A percentile compares a stretch with the other conserved stretches of the same genome.
Conservation (phyloP, 92 coral and sea anemone genomes). For the Umimayanthus kanabou region DNA sequence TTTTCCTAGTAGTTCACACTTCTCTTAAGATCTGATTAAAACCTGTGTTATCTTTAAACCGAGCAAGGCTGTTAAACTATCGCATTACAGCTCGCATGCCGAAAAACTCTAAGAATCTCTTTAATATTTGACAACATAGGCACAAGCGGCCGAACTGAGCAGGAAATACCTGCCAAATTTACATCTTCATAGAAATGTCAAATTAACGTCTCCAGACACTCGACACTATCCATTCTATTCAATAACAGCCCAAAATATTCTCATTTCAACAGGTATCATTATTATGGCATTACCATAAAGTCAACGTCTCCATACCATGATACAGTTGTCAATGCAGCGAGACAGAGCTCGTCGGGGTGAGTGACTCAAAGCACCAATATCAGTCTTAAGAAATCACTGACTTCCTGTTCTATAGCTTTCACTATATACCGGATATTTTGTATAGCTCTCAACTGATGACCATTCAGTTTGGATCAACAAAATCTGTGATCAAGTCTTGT, state of each 20-base stretch:
- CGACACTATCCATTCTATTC: neutral
- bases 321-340: conserved; percentile 89
- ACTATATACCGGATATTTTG: neutral
- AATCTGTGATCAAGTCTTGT: neutral
- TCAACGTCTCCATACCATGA: conserved; percentile 95
- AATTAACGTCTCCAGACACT: neutral
- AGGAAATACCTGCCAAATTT: neutral
- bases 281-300: conserved; percentile 97
- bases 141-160: neutral
- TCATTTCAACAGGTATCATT: conserved; percentile 81
- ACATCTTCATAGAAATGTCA: neutral
- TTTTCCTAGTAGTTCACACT: no score
- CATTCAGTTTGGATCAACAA: neutral
- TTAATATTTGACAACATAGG: neutral
- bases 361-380: conserved; percentile 11
- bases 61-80: neutral
- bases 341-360: conserved; percentile 93
- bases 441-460: neutral
- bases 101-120: neutral
- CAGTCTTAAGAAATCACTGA: neutral
- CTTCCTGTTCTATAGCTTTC: neutral
- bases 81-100: neutral
- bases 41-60: neutral
- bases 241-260: neutral
- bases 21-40: neutral